phyloP scores from a whole-genome alignment of 2,888 invertebrate genomes.

The Sinhomidia bicolor region DNA sequence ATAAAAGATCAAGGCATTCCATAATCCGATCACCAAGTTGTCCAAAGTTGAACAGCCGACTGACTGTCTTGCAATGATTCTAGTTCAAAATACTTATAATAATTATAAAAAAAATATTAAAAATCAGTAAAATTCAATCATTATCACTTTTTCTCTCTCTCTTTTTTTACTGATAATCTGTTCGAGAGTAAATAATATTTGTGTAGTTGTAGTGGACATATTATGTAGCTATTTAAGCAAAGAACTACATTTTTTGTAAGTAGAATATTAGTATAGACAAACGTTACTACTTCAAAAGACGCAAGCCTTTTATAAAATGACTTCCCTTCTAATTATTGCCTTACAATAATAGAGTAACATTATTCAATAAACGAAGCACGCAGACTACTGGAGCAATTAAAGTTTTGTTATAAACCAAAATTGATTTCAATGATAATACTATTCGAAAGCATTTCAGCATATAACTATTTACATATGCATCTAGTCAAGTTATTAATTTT shows the following conservation, averaged over 20 bases:
- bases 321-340: constrained; percentile 64
- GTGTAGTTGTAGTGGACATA: constrained; percentile 29
- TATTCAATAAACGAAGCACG: constrained; percentile 38
- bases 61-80: constrained; percentile 78
- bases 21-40: constrained; percentile 78
- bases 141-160: constrained; percentile 48
- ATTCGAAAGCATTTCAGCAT: no score
- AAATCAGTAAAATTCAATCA: constrained; percentile 53
- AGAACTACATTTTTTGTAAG: constrained; percentile 5
- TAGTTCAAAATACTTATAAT: constrained; percentile 76
- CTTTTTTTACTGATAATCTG: constrained; percentile 63
- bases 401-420: no score
- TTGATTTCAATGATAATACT: no score
- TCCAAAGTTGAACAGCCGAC: constrained; percentile 76
- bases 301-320: constrained; percentile 53
- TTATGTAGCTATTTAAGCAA: constrained; percentile 30
- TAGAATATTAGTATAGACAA: constrained; percentile 10
- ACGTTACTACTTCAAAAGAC: constrained; percentile 54
- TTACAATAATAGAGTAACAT: constrained; percentile 59
- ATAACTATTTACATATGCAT: no score
- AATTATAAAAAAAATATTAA: not conserved
- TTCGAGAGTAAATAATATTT: constrained; percentile 49
- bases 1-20: constrained; percentile 71
- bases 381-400: constrained; percentile 18
- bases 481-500: no score